Evolutionary conservation across 2,888 invertebrate genomes (phyloP).

Genomic region (Lycophotia porphyrea): DNA sequence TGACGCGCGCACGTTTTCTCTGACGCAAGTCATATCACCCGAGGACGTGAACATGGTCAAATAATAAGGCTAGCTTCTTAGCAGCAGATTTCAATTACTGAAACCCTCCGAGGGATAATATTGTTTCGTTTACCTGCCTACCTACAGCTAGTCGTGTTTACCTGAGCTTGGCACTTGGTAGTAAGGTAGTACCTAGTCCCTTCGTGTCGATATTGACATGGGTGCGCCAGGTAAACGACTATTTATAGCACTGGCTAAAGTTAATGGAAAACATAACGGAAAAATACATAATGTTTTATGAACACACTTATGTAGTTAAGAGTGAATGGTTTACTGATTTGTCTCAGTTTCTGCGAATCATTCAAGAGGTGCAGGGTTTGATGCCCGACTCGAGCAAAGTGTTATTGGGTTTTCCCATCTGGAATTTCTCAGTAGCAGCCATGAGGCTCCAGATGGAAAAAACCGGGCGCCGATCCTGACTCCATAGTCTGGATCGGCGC

Average conservation of each 20-base stretch:
- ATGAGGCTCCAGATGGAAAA: no score
- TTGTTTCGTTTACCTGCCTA: slow-evolving; percentile 51
- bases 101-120: slow-evolving; percentile 57
- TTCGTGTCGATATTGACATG: slow-evolving; percentile 74
- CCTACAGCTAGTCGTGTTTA: slow-evolving; percentile 61
- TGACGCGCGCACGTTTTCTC: not conserved
- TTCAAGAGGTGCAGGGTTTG: no score
- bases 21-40: not conserved
- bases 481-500: no score
- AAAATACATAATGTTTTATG: slow-evolving; percentile 53
- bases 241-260: slow-evolving; percentile 67
- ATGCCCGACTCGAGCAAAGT: no score
- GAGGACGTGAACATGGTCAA: not conserved
- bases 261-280: slow-evolving; percentile 61
- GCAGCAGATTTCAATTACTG: slow-evolving; percentile 63
- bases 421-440: no score
- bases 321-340: slow-evolving; percentile 36
- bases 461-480: no score
- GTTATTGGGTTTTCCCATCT: no score
- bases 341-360: no score
- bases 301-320: slow-evolving; percentile 43
- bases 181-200: slow-evolving; percentile 54
- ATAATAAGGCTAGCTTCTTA: slow-evolving; percentile 45
- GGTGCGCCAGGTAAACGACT: slow-evolving; percentile 70
- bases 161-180: slow-evolving; percentile 50